Evolutionary conservation across 2,888 invertebrate species (phyloP), one percentile per base, ranked within the genome.

Genomic region (Pemphredon lugubris): DNA sequence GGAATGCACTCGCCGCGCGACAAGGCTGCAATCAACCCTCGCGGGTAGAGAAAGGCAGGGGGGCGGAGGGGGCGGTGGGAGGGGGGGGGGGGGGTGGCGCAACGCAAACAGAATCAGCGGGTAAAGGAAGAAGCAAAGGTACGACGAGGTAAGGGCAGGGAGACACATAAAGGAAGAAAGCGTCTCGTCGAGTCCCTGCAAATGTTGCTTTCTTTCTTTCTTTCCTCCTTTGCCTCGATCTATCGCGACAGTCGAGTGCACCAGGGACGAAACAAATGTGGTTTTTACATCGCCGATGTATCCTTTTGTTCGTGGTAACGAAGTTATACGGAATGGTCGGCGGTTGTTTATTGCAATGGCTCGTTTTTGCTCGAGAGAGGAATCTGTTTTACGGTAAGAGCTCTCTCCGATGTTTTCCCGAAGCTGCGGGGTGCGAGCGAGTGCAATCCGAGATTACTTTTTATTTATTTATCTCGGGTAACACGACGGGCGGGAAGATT

Each of bases 71-170:
- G n/a, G n/a, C n/a, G n/a, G n/a, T n/a, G n/a, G n/a, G n/a, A n/a
- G n/a, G n/a, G n/a, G n/a, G n/a, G n/a, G n/a, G n/a, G 66, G 69
- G 48, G 71, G 78, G 57, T 54, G 65, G 74, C 68, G 70, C 79
- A 66, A 60, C 39, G 72, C 77, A 80, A 82, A 79, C 75, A 81
- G 75, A 81, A 77, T 79, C 75, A 71, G 58, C 58, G 73, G 72
- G 47, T 60, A 47, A 39, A n/a, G n/a, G 20, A 42, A 21, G 44
- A 42, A 4, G 45, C 6, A 39, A 37, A 47, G 47, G 14, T 20
- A 39, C n/a, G n/a, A n/a, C n/a, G 11, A 20, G 53, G 44, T 16
- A 26, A 42, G 48, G 23, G 14, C 21, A 42, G 23, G 14, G 30
- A 48, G 39, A 20, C 7, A 42, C 23, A 11, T 7, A 30, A 34